Conservation (phyloP, 2,888 invertebrate species). For the Cheilosia soror region DNA sequence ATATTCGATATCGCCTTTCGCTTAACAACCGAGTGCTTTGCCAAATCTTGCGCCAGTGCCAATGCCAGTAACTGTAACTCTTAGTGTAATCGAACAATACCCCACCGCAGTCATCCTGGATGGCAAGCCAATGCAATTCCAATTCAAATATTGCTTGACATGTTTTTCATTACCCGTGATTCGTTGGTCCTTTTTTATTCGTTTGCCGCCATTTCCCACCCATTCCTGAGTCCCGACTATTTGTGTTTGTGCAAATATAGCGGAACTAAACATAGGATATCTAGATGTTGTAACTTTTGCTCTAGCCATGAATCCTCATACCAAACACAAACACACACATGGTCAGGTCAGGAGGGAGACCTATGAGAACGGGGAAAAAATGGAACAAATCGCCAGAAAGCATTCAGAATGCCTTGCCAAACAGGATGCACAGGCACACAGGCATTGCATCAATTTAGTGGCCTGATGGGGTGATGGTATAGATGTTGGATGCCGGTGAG, state of each 20-base stretch:
- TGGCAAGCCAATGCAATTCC: constrained; percentile 62
- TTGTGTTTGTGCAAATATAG: constrained; percentile 6
- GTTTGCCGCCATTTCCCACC: neutral
- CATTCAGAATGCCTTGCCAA: constrained; percentile 61
- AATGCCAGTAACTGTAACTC: constrained; percentile 65
- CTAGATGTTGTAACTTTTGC: constrained; percentile 52
- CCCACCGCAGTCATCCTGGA: constrained; percentile 45
- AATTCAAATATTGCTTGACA: constrained; percentile 73
- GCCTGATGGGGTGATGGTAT: constrained; percentile 20
- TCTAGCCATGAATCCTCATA: constrained; percentile 37
- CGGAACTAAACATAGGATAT: constrained; percentile 60
- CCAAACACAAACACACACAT: neutral
- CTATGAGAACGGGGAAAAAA: neutral
- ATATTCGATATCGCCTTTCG: constrained; percentile 54
- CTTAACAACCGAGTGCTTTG: constrained; percentile 51
- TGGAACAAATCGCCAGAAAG: constrained; percentile 14
- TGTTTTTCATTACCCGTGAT: constrained; percentile 68
- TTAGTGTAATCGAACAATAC: constrained; percentile 50
- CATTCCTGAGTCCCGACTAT: neutral
- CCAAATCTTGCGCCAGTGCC: constrained; percentile 65
- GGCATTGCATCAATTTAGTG: constrained; percentile 71
- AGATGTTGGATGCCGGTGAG: neutral
- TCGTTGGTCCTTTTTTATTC: constrained; percentile 26
- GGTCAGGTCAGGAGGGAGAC: neutral
- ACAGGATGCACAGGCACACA: constrained; percentile 63